Evolutionary conservation across 2,888 invertebrate species (phyloP).

Genomic region (Syrista parreyssii): DNA sequence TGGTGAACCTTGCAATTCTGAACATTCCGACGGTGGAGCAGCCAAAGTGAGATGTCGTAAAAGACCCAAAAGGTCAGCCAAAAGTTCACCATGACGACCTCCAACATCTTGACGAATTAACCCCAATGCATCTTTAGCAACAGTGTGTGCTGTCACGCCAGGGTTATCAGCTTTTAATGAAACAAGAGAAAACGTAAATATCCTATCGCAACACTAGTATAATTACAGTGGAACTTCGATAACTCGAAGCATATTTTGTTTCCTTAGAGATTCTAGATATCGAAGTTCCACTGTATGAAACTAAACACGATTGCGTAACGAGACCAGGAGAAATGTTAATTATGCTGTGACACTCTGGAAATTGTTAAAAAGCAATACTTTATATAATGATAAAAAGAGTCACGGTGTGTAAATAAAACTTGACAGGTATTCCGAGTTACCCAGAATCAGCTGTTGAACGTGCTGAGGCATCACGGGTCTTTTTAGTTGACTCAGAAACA

Average conservation of each 20-base stretch:
- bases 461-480: conserved; percentile 65
- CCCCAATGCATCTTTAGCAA: conserved; percentile 68
- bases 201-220: no score
- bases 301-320: no score
- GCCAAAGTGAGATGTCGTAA: conserved; percentile 64
- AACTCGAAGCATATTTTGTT: no score
- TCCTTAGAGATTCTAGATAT: no score
- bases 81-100: conserved; percentile 62
- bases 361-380: no score
- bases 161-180: conserved; percentile 61
- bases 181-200: no score
- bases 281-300: no score
- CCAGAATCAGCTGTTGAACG: conserved; percentile 67
- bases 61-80: conserved; percentile 63
- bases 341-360: no score
- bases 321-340: no score
- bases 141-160: conserved; percentile 63
- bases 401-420: not conserved
- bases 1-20: conserved; percentile 66
- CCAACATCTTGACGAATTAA: conserved; percentile 65
- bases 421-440: conserved; percentile 42
- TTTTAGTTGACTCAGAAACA: conserved; percentile 61
- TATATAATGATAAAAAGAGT: no score
- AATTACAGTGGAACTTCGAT: no score
- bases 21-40: conserved; percentile 66